phyloP scores from a whole-genome alignment of 2,888 invertebrate species.

The Zygothrica quintamaculata region DNA sequence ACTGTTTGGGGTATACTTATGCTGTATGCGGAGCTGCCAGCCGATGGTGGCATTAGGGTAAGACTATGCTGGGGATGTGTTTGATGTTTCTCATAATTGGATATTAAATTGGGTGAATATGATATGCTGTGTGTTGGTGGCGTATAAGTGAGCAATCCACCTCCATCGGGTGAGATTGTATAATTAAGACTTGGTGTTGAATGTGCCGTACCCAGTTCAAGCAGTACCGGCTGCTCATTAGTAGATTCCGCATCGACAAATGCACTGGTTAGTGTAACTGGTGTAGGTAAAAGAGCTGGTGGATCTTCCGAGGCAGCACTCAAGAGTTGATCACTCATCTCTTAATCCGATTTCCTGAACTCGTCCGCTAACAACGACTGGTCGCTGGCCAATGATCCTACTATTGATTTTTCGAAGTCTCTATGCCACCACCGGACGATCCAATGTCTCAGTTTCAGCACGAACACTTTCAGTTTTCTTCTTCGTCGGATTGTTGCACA shows the following conservation, averaged over 20 bases:
- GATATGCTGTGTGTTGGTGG: slow-evolving; percentile 33
- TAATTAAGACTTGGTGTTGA: slow-evolving; percentile 46
- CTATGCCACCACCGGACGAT: background rate
- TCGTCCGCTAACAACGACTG: slow-evolving; percentile 42
- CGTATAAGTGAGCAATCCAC: slow-evolving; percentile 44
- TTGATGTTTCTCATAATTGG: slow-evolving; percentile 60
- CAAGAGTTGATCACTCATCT: slow-evolving; percentile 76
- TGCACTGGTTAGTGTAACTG: slow-evolving; percentile 44
- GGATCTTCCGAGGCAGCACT: slow-evolving; percentile 59
- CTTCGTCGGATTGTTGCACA: background rate
- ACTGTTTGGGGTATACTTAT: slow-evolving; percentile 81
- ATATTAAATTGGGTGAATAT: slow-evolving; percentile 57
- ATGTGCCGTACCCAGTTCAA: slow-evolving; percentile 71
- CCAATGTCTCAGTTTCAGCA: slow-evolving; percentile 9
- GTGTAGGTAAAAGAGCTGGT: slow-evolving; percentile 60
- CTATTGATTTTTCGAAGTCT: slow-evolving; percentile 2
- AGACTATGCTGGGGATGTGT: slow-evolving; percentile 21
- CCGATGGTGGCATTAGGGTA: slow-evolving; percentile 24
- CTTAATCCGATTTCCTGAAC: slow-evolving; percentile 60
- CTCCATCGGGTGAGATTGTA: slow-evolving; percentile 56
- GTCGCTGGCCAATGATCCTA: slow-evolving; percentile 51
- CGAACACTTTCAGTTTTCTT: slow-evolving; percentile 45
- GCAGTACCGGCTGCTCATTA: slow-evolving; percentile 77
- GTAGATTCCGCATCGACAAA: slow-evolving; percentile 66
- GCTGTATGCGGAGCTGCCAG: slow-evolving; percentile 40